A percentile compares a stretch with the other conserved stretches of the same genome.
These are phyloP conservation scores for Oncorhynchus mykiss DNA, from an alignment of 2,113 vertebrate genomes.

Conservation along the genomic window DNA sequence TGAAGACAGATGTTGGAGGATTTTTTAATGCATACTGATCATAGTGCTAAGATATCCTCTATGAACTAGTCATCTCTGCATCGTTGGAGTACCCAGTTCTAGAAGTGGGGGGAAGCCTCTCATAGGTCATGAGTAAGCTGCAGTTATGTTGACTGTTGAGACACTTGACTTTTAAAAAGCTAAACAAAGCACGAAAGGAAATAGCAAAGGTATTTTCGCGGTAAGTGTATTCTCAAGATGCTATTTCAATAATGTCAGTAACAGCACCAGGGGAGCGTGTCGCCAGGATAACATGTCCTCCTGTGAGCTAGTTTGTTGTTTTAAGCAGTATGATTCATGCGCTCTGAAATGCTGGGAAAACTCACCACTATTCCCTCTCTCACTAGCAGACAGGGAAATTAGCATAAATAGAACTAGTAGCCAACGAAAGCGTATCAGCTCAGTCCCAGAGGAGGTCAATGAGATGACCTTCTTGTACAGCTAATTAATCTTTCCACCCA, in stretches of 20 bases:
- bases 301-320: constrained; percentile 15
- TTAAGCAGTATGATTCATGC: not conserved
- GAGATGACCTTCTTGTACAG: constrained; percentile 16
- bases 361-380: not conserved
- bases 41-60: constrained; percentile 10
- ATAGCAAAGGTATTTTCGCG: not conserved
- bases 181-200: not conserved
- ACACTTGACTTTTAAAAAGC: not conserved
- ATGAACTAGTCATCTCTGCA: not conserved
- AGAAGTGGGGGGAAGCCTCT: not conserved
- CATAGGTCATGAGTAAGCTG: not conserved
- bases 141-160: not conserved
- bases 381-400: constrained; percentile 2
- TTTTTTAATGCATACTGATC: constrained; percentile 28
- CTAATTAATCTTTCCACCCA: constrained; percentile 15
- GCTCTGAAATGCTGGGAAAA: not conserved
- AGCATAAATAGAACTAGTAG: constrained; percentile 14
- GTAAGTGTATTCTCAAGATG: not conserved
- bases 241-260: not conserved
- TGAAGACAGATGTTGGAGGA: constrained; percentile 19
- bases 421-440: not conserved
- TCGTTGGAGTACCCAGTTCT: not conserved
- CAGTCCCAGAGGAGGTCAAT: not conserved
- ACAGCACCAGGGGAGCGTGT: constrained; percentile 8
- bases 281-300: constrained; percentile 36